Base-by-base conservation (phyloP, 2,113 vertebrate genomes). In the Notiomystis cincta region DNA sequence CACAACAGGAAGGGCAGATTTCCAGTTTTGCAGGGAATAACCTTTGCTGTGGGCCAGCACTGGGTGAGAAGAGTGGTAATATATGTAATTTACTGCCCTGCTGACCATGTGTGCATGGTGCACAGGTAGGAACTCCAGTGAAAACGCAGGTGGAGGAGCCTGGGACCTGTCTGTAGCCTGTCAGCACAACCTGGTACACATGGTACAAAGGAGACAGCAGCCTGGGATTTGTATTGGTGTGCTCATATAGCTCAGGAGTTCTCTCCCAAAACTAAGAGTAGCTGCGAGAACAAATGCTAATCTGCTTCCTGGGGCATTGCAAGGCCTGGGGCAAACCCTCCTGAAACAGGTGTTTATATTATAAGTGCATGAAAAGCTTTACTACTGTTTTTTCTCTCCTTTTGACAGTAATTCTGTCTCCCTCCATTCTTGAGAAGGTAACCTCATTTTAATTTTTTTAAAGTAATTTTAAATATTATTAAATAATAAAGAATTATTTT, bases 111-210 rank as follows among this genome's bases (percentile, higher is more conserved):
- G 9, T 56, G 13, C 0, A 0, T 56, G 24, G 6, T 48, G 13
- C 25, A 7, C 9, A 25, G 15, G 16, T 70, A 12, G n/a, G n/a
- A 78, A 22, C 0, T 1, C 5, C 10, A 5, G 2, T 30, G 64
- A 51, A 87, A 84, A 89, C 40, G 6, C 19, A 23, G 8, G 7
- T 23, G 33, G 7, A 69, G 16, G 27, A 71, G 13, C 3, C 24
- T 67, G 67, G 21, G 13, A 15, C 12, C 7, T 57, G 8, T 60
- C 9, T 31, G 1, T 13, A 51, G 7, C 7, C 16, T 50, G 18
- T 3, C 40, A 60, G 21, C 3, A 30, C 2, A 8, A 31, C 10
- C 15, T 18, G 1, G 3, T 27, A 12, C 13, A 5, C 0, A 1
- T 48, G 33, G 19, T 28, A 71, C 11, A 30, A 6, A 16, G 45